These are phyloP conservation scores for Terrapene triunguis DNA, from an alignment of 2,113 vertebrate species.

Conservation along the genomic window DNA sequence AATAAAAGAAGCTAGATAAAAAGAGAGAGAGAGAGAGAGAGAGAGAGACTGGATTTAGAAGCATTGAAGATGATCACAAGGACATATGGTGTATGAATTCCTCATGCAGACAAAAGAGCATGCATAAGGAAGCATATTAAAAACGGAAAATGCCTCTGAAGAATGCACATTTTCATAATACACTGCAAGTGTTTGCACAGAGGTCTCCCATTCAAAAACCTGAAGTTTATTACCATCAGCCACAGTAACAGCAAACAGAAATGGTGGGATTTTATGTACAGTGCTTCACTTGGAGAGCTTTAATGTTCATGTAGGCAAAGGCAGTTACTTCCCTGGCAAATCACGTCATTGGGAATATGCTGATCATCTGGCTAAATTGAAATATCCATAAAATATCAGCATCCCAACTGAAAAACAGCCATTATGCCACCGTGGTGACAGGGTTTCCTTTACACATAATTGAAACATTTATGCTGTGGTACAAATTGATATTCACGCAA, in stretches of 20 bases:
- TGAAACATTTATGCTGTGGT: slow-evolving; percentile 23
- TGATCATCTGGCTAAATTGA: slow-evolving; percentile 54
- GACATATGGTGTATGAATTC: slow-evolving; percentile 63
- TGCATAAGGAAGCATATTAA: slow-evolving; percentile 54
- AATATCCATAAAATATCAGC: slow-evolving; percentile 62
- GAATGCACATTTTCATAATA: slow-evolving; percentile 46
- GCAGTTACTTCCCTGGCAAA: slow-evolving; percentile 64
- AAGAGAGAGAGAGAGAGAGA: neutral
- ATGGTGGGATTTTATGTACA: slow-evolving; percentile 63
- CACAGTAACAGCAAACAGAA: slow-evolving; percentile 62
- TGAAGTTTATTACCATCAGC: slow-evolving; percentile 63
- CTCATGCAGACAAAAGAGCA: slow-evolving; percentile 50
- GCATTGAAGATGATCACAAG: slow-evolving; percentile 61
- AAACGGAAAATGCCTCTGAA: slow-evolving; percentile 32
- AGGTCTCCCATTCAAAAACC: slow-evolving; percentile 47
- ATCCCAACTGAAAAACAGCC: slow-evolving; percentile 51
- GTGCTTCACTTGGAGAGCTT: slow-evolving; percentile 58
- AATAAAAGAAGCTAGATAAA: slow-evolving; percentile 31
- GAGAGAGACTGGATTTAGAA: neutral
- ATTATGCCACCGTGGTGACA: slow-evolving; percentile 1
- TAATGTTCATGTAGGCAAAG: slow-evolving; percentile 56
- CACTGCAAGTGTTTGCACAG: slow-evolving; percentile 61
- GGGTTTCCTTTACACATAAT: neutral
- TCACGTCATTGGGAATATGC: slow-evolving; percentile 50
- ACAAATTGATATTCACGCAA: neutral